These are phyloP conservation scores for Caenorhabditis wallacei DNA, from an alignment of 2,888 invertebrate genomes.

Conservation along the genomic window DNA sequence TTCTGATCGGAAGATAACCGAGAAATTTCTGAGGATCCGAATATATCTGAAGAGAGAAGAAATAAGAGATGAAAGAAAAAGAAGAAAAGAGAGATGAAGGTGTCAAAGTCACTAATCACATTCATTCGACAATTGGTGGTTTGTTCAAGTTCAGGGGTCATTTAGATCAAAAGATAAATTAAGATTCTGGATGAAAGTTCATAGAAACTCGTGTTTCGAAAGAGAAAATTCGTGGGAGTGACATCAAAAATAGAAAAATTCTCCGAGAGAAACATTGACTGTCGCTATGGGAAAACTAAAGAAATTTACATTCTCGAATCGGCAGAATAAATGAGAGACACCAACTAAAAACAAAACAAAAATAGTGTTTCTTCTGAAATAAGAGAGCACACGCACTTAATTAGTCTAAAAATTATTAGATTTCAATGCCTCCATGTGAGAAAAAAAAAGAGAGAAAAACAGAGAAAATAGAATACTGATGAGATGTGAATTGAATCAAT, in stretches of 20 bases:
- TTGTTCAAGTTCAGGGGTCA: slow-evolving; percentile 34
- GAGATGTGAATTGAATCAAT: slow-evolving; percentile 2
- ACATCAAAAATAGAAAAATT: not conserved
- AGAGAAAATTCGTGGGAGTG: not conserved
- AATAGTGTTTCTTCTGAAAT: not conserved
- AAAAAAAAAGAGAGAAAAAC: too few relatives aligned
- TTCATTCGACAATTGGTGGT: slow-evolving; percentile 31
- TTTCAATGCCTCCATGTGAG: slow-evolving; percentile 24
- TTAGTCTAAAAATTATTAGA: slow-evolving; percentile 37
- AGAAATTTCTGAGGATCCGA: slow-evolving; percentile 10
- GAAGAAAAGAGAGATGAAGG: too few relatives aligned
- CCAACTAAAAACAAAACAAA: slow-evolving; percentile 13
- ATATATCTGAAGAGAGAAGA: slow-evolving; percentile 5
- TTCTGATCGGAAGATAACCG: slow-evolving; percentile 33
- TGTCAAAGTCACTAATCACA: slow-evolving; percentile 30
- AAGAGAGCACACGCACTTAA: slow-evolving; percentile 28
- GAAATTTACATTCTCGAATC: slow-evolving; percentile 10
- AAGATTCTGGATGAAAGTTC: not conserved
- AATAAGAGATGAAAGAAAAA: slow-evolving; percentile 3
- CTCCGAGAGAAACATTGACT: not conserved
- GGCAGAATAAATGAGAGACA: not conserved
- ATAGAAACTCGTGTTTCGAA: not conserved
- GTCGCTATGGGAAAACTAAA: slow-evolving; percentile 5
- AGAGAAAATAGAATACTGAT: not conserved
- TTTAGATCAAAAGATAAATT: not conserved